These are phyloP conservation scores for Poliocrania exsul DNA, from an alignment of 2,797 vertebrate species.

Conservation along the genomic window DNA sequence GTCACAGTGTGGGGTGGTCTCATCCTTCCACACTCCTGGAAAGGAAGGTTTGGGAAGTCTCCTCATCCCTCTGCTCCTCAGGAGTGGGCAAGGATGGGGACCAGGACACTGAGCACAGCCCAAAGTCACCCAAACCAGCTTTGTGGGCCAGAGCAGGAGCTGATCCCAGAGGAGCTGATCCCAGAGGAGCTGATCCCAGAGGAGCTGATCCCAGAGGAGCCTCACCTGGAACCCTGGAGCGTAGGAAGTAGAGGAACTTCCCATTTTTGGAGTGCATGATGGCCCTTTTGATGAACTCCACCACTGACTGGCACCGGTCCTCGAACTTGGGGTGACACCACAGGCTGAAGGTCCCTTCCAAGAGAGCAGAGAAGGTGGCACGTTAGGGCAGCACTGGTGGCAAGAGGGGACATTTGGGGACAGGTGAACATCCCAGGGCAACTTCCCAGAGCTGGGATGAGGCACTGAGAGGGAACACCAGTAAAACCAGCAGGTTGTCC, in stretches of 20 bases:
- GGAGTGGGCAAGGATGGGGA: background rate
- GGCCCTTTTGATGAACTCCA: conserved; percentile 96
- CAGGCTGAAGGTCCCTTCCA: conserved; percentile 86
- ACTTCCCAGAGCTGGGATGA: background rate
- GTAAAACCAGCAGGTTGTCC: background rate
- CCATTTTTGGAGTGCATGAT: conserved; percentile 99
- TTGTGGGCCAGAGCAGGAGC: background rate
- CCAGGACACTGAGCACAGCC: background rate
- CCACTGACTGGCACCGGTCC: conserved; percentile 96
- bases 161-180: no score
- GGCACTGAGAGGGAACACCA: background rate
- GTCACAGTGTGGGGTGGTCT: fast-evolving
- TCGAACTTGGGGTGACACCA: conserved; percentile 94
- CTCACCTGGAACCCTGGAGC: conserved; percentile 94
- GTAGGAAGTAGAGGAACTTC: conserved; percentile 96
- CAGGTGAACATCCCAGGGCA: background rate
- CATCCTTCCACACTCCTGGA: background rate
- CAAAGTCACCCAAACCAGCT: fast-evolving
- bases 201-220: no score
- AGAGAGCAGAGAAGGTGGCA: background rate
- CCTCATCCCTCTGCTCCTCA: background rate
- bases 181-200: no score
- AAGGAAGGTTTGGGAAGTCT: background rate
- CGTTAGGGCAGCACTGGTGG: fast-evolving
- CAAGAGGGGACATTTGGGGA: background rate